These are phyloP conservation scores for Dreissena polymorpha DNA, from an alignment of 1,140 invertebrate genomes.

Conservation along the genomic window DNA sequence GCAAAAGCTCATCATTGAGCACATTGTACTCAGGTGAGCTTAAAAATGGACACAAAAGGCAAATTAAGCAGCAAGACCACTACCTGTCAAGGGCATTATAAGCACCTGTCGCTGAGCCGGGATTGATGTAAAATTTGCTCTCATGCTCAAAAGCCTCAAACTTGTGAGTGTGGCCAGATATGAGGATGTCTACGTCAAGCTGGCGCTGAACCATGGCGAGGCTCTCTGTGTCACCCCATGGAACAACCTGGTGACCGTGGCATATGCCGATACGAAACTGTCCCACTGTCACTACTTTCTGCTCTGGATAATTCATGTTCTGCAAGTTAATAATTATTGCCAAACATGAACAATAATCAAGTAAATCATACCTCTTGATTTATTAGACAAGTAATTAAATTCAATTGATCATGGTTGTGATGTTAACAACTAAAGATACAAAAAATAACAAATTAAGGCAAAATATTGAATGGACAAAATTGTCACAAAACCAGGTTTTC, in stretches of 20 bases:
- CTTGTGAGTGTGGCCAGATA: slow-evolving; percentile 99
- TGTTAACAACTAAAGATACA: no score
- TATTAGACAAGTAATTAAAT: no score
- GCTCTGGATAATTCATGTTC: slow-evolving; percentile 97
- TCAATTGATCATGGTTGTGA: no score
- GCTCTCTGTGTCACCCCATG: slow-evolving; percentile 97
- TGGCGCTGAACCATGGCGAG: slow-evolving; percentile 96
- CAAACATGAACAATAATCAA: no score
- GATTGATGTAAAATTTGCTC: slow-evolving; percentile 99
- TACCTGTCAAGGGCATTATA: slow-evolving; percentile 95
- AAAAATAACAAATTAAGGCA: no score
- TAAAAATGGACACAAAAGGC: neutral
- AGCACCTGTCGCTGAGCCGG: slow-evolving; percentile 98
- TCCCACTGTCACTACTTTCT: slow-evolving; percentile 99
- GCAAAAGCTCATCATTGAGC: no score
- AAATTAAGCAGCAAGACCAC: neutral
- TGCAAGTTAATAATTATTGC: slow-evolving; percentile 80
- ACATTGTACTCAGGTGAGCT: no score
- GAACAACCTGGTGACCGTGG: slow-evolving; percentile 97
- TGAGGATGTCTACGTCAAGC: slow-evolving; percentile 98
- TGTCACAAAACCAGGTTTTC: no score
- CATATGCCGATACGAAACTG: slow-evolving; percentile 98
- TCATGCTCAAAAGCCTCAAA: slow-evolving; percentile 99
- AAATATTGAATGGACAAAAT: no score
- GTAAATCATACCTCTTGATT: no score